phyloP scores from a whole-genome alignment of 2,888 invertebrate species.

The Lepidocyrtoides sp. region DNA sequence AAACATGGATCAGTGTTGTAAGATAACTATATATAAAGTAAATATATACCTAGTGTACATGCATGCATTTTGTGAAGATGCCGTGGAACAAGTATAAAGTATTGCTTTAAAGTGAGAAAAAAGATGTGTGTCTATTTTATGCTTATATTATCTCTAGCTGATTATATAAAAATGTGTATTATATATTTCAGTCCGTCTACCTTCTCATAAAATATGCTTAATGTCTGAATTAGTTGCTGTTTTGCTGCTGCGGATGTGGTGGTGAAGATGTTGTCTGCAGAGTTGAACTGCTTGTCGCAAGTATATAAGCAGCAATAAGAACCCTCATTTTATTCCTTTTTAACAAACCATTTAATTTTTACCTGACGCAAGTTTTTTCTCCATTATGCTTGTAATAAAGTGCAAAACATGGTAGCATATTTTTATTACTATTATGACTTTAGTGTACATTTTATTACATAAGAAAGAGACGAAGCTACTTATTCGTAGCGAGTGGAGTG shows the following conservation, averaged over 20 bases:
- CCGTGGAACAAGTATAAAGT: too few species aligned
- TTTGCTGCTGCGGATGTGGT: conserved; percentile 25
- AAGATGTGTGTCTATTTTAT: not conserved
- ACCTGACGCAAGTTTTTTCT: conserved; percentile 64
- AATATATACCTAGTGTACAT: too few species aligned
- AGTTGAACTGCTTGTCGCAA: conserved; percentile 54
- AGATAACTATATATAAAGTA: conserved; percentile 3
- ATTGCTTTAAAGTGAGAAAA: not conserved
- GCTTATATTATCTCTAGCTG: not conserved
- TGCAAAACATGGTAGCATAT: conserved; percentile 75
- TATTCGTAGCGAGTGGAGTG: not conserved
- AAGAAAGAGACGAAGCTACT: not conserved
- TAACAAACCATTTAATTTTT: conserved; percentile 58
- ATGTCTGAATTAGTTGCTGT: conserved; percentile 42
- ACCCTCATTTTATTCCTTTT: conserved; percentile 39
- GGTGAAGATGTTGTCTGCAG: conserved; percentile 37
- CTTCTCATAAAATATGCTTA: not conserved
- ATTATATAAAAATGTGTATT: too few species aligned
- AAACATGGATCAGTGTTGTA: conserved; percentile 10
- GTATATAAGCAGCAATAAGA: conserved; percentile 12
- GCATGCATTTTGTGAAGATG: too few species aligned
- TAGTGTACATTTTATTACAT: conserved; percentile 42
- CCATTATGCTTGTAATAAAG: conserved; percentile 73
- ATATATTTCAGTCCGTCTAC: too few species aligned
- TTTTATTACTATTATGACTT: conserved; percentile 57